Evolutionary conservation across 2,797 vertebrate genomes (phyloP).

Genomic region (Arnoldichthys spilopterus): DNA sequence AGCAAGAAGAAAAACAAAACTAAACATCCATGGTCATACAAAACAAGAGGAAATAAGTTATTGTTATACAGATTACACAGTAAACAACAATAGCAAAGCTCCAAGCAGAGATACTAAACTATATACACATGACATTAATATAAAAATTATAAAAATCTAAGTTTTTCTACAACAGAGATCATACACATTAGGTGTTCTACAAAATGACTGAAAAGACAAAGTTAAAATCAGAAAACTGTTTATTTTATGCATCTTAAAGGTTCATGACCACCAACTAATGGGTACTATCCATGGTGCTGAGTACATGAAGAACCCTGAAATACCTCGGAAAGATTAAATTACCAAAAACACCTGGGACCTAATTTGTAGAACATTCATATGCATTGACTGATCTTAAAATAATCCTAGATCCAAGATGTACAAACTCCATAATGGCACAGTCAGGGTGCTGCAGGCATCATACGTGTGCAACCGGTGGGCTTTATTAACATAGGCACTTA

Average conservation of each 20-base stretch:
- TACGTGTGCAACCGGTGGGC: too few species aligned
- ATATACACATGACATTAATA: not conserved
- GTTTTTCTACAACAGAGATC: not conserved
- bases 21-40: slow-evolving; percentile 25
- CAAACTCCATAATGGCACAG: too few species aligned
- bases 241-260: not conserved
- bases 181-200: not conserved
- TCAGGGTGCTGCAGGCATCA: too few species aligned
- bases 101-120: not conserved
- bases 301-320: not conserved
- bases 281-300: slow-evolving; percentile 17
- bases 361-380: too few species aligned
- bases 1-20: slow-evolving; percentile 54
- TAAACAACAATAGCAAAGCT: not conserved
- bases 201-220: too few species aligned
- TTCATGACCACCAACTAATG: too few species aligned
- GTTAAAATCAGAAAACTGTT: too few species aligned
- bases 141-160: not conserved
- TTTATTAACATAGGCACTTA: too few species aligned
- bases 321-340: too few species aligned
- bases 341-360: too few species aligned
- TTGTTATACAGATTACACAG: slow-evolving; percentile 24
- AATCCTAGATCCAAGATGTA: too few species aligned
- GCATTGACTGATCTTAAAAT: too few species aligned
- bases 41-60: slow-evolving; percentile 11